Conservation (phyloP, 2,888 invertebrate species). For the Mesorhabditis spiculigera region DNA sequence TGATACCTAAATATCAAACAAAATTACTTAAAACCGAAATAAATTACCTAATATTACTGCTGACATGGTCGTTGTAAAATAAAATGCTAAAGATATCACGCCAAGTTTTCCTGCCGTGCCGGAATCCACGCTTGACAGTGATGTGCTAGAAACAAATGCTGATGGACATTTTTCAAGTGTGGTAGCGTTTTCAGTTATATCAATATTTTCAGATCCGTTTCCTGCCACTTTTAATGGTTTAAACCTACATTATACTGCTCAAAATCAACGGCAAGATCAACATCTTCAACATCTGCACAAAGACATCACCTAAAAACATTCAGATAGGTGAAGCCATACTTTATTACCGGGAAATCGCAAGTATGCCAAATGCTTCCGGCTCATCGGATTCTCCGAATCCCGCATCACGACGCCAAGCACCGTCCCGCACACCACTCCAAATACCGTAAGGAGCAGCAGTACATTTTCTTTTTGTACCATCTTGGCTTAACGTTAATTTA, state of each 20-base stretch:
- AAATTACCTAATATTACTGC: conserved; percentile 38
- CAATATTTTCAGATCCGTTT: background rate
- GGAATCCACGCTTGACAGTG: conserved; percentile 42
- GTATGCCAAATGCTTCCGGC: conserved; percentile 79
- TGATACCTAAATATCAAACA: conserved; percentile 66
- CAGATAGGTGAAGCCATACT: too few relatives aligned
- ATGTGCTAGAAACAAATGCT: conserved; percentile 26
- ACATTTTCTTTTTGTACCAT: conserved; percentile 32
- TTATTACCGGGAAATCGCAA: conserved; percentile 75
- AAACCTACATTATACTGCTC: conserved; percentile 45
- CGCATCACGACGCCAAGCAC: conserved; percentile 33
- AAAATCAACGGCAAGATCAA: conserved; percentile 83
- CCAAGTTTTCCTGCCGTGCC: conserved; percentile 46
- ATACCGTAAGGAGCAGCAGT: conserved; percentile 39
- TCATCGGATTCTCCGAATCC: conserved; percentile 27
- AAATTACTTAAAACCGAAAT: background rate
- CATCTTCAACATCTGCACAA: conserved; percentile 90
- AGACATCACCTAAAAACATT: conserved; percentile 70
- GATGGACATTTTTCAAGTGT: background rate
- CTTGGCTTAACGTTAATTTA: too few relatives aligned
- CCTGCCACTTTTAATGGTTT: conserved; percentile 5
- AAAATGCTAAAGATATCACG: conserved; percentile 34
- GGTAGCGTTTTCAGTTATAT: background rate
- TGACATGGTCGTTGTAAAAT: conserved; percentile 39
- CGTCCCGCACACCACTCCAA: conserved; percentile 34